Evolutionary conservation across 2,113 vertebrate species (phyloP).

Genomic region (Oophaga pumilio): DNA sequence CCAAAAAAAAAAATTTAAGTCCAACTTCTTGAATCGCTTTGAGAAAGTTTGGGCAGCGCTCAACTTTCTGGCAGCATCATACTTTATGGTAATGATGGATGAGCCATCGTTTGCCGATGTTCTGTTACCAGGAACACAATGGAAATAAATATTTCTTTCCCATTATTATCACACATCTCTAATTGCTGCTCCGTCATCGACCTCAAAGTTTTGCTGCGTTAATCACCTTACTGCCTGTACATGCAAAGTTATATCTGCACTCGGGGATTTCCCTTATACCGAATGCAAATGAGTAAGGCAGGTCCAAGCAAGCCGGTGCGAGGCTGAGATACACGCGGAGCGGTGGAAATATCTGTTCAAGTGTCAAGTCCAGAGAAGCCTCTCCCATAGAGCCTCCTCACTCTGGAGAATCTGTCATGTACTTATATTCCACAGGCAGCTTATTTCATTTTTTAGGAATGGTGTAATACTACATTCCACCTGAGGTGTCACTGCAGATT

Average conservation of each 20-base stretch:
- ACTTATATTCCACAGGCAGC: too few species aligned
- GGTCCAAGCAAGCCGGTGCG: not conserved
- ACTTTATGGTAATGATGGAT: not conserved
- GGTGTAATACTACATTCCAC: too few species aligned
- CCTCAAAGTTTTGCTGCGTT: not conserved
- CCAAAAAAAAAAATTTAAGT: not conserved
- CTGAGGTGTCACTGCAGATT: too few species aligned
- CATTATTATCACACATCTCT: not conserved
- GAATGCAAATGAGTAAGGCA: slow-evolving; percentile 36
- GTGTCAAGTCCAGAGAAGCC: too few species aligned
- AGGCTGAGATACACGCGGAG: not conserved
- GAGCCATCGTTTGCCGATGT: not conserved
- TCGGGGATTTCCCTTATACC: slow-evolving; percentile 25
- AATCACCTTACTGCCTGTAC: slow-evolving; percentile 11
- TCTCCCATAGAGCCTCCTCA: too few species aligned
- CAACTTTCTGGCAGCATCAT: not conserved
- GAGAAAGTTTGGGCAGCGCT: not conserved
- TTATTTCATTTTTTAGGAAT: too few species aligned
- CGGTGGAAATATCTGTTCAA: too few species aligned
- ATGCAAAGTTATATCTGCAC: not conserved
- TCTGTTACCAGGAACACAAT: not conserved
- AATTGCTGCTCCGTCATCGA: slow-evolving; percentile 6
- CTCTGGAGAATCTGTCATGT: too few species aligned
- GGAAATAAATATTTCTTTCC: not conserved
- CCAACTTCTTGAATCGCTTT: not conserved